Evolutionary conservation across 2,888 invertebrate species (phyloP), one percentile per base, ranked within the genome.

Genomic region (Gymnocheta viridis): DNA sequence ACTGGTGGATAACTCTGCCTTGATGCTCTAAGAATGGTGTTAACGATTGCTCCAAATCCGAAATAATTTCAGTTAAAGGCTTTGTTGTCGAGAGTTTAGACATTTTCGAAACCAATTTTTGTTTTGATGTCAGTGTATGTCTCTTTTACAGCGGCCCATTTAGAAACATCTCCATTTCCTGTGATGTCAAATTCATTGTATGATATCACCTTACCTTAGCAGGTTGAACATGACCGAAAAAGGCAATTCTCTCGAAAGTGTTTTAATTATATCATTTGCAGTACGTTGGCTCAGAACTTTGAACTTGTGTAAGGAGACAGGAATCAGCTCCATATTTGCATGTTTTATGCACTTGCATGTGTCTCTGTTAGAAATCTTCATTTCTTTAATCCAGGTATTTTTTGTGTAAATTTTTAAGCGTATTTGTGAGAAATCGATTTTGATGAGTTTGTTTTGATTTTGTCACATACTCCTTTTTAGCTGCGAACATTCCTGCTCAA

Each of bases 231-330:
- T n/a, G n/a, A n/a, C n/a, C n/a, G n/a, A n/a, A n/a, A n/a, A n/a
- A n/a, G n/a, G n/a, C n/a, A n/a, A n/a, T n/a, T n/a, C n/a, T n/a
- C n/a, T n/a, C n/a, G n/a, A n/a, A n/a, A n/a, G n/a, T 67, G 67
- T 67, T 67, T 67, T 51, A 67, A 67, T 67, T 35, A 51, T 49
- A 66, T 54, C 27, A 54, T 62, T 41, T 62, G 27, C 54, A 54
- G 49, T 49, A 49, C 22, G 22, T 49, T 49, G 49, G 22, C 10
- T 49, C 49, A 51, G 24, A 51, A 51, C 54, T 54, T 54, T 54
- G 54, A n/a, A n/a, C n/a, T n/a, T n/a, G n/a, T n/a, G n/a, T n/a
- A n/a, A n/a, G n/a, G n/a, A n/a, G n/a, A n/a, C n/a, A n/a, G n/a
- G n/a, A n/a, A n/a, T n/a, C n/a, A n/a, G n/a, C n/a, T n/a, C n/a